phyloP scores from a whole-genome alignment of 30 jellyfish, hydroid and myxozoan genomes.

The Mastigias papua region DNA sequence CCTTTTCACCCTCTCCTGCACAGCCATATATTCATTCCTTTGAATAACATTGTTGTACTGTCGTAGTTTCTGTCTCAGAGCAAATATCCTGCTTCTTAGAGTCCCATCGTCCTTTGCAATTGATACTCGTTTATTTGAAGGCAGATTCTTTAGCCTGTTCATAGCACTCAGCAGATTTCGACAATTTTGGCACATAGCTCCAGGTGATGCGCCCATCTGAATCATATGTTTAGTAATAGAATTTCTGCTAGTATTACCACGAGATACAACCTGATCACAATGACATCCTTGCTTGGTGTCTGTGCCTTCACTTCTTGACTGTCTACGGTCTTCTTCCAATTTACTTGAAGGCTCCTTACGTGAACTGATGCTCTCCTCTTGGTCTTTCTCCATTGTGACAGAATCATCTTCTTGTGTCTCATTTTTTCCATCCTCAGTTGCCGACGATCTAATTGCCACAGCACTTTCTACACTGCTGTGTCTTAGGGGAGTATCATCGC shows the following conservation, averaged over 20 bases:
- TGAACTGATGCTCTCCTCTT: too few species aligned
- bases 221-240: slow-evolving; percentile 19
- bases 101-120: slow-evolving; percentile 70
- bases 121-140: slow-evolving; percentile 24
- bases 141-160: background rate
- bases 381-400: background rate
- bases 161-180: background rate
- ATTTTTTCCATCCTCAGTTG: background rate
- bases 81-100: slow-evolving; percentile 66
- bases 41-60: slow-evolving; percentile 39
- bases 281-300: slow-evolving; percentile 4
- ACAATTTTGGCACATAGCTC: slow-evolving; percentile 45
- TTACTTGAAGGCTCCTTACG: background rate
- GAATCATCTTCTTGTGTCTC: background rate
- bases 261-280: slow-evolving; percentile 9
- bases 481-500: slow-evolving; percentile 26
- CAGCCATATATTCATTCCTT: slow-evolving; percentile 15
- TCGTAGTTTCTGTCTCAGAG: slow-evolving; percentile 41
- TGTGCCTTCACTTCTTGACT: background rate
- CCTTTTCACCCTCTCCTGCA: slow-evolving; percentile 50
- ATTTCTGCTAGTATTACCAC: slow-evolving; percentile 2
- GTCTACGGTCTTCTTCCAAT: background rate
- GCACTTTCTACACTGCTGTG: background rate
- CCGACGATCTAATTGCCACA: background rate
- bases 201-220: slow-evolving; percentile 18